These are phyloP conservation scores for Lepidocyrtinus sp. DNA, from an alignment of 2,888 invertebrate species.

Conservation along the genomic window DNA sequence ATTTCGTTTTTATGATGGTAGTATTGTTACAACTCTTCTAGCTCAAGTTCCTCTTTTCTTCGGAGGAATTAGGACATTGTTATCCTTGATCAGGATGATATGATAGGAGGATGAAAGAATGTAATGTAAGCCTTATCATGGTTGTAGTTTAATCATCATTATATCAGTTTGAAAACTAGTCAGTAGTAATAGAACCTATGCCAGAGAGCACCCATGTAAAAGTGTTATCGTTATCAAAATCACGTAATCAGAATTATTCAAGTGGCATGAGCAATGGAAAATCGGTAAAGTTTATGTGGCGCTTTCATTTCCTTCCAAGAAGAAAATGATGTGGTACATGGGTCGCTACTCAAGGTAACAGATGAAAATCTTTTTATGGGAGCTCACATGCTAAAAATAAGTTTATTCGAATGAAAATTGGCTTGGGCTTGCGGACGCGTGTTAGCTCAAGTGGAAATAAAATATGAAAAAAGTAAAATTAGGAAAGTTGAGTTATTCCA, in stretches of 20 bases:
- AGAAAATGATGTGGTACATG: not conserved
- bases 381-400: not conserved
- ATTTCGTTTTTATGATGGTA: too few relatives aligned
- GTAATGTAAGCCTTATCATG: not conserved
- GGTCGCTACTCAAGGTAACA: not conserved
- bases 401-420: constrained; percentile 1
- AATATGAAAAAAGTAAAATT: constrained; percentile 13
- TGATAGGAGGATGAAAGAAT: not conserved
- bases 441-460: constrained; percentile 7
- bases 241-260: constrained; percentile 11
- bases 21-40: not conserved
- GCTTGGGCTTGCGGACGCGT: not conserved
- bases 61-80: not conserved
- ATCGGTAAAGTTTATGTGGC: constrained; percentile 2
- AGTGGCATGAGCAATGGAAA: constrained; percentile 4
- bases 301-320: not conserved
- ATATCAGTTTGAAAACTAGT: too few relatives aligned
- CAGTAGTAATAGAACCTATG: too few relatives aligned
- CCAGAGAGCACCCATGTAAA: not conserved
- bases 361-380: constrained; percentile 8
- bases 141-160: too few relatives aligned
- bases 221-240: constrained; percentile 4
- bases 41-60: not conserved
- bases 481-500: constrained; percentile 5
- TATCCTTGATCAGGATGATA: not conserved